Percentiles rank a stretch among this genome's conserved stretches.
Evolutionary conservation across 1,140 invertebrate species (phyloP).

Genomic region (Trichoplusia ni): DNA sequence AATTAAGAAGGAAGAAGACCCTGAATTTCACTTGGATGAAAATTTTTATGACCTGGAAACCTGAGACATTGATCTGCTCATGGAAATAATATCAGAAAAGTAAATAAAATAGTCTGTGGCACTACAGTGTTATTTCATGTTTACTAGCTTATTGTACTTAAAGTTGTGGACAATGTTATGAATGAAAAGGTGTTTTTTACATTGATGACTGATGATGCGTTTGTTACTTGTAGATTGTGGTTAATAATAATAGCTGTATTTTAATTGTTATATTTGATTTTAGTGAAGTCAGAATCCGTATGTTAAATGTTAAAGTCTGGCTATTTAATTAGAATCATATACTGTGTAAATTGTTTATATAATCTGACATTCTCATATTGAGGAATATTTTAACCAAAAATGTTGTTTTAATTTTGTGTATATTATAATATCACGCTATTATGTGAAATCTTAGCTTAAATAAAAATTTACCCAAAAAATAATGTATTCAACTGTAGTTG

Average conservation of each 20-base stretch:
- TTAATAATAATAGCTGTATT: too few species aligned
- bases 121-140: constrained; percentile 8
- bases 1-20: constrained; percentile 70
- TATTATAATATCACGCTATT: not conserved
- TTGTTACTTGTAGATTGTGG: too few species aligned
- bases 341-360: not conserved
- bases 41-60: constrained; percentile 75
- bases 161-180: not conserved
- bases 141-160: constrained; percentile 26
- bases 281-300: too few species aligned
- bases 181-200: not conserved
- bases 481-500: too few species aligned
- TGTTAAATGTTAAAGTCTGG: not conserved
- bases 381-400: constrained; percentile 26
- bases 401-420: constrained; percentile 2
- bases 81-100: constrained; percentile 36
- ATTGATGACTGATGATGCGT: not conserved
- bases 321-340: not conserved
- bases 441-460: not conserved
- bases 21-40: constrained; percentile 62
- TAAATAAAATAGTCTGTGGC: not conserved
- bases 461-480: too few species aligned
- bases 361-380: constrained; percentile 22
- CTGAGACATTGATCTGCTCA: constrained; percentile 46
- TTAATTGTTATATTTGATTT: too few species aligned